Evolutionary conservation across 2,797 vertebrate genomes (phyloP).

Genomic region (Bradypodion pumilum): DNA sequence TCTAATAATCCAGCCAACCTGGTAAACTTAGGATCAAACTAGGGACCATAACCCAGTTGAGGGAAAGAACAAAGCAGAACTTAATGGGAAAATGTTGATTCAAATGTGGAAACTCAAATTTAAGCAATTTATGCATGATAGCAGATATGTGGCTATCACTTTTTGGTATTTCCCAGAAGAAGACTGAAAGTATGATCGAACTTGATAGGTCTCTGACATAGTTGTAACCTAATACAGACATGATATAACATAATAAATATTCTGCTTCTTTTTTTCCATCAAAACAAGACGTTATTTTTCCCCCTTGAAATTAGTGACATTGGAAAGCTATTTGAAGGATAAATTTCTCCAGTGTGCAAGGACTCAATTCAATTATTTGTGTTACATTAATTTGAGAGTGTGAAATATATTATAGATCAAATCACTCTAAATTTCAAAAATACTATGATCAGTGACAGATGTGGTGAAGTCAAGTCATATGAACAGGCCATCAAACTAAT

Average conservation of each 20-base stretch:
- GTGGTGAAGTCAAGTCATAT: slow-evolving; percentile 17
- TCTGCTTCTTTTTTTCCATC: neutral
- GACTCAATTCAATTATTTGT: slow-evolving; percentile 5
- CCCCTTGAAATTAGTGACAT: slow-evolving; percentile 13
- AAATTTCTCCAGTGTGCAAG: neutral
- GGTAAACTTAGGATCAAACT: neutral
- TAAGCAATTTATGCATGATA: neutral
- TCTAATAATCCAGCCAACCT: neutral
- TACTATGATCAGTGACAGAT: slow-evolving; percentile 23
- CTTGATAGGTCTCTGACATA: neutral
- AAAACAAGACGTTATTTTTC: neutral
- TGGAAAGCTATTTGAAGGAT: slow-evolving; percentile 9
- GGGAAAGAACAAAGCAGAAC: neutral
- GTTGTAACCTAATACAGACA: neutral
- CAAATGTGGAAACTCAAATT: neutral
- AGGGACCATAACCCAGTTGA: neutral
- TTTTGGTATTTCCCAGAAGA: slow-evolving; percentile 7
- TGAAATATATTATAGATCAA: slow-evolving; percentile 14
- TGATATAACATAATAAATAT: neutral
- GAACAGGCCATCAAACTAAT: slow-evolving; percentile 13
- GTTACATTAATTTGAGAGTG: neutral
- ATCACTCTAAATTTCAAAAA: slow-evolving; percentile 18
- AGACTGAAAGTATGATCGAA: slow-evolving; percentile 2
- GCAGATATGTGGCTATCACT: neutral
- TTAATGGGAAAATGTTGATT: no score